Evolutionary conservation across 1,140 invertebrate genomes (phyloP).

Genomic region (Arion vulgaris): DNA sequence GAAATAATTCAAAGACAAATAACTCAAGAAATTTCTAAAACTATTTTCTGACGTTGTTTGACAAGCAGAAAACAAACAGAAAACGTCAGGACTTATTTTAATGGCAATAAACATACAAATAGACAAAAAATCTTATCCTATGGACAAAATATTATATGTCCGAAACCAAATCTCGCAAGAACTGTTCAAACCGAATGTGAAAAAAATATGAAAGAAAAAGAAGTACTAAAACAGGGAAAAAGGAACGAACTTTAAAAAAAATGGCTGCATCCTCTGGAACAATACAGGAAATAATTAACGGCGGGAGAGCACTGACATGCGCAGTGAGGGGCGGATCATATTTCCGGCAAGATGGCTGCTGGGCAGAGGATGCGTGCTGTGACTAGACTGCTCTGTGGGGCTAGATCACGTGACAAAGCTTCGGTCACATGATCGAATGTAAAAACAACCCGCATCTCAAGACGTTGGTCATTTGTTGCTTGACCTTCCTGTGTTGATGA

Average conservation of each 20-base stretch:
- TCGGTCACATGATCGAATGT: constrained; percentile 7
- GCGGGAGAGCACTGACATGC: constrained; percentile 30
- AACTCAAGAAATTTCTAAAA: too few relatives aligned
- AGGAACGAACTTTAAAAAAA: too few relatives aligned
- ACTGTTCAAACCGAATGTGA: not conserved
- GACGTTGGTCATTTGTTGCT: not conserved
- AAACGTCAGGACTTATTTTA: too few relatives aligned
- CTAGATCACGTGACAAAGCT: constrained; percentile 1
- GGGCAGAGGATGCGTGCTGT: not conserved
- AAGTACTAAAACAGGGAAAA: not conserved
- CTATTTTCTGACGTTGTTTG: too few relatives aligned
- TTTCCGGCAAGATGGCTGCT: constrained; percentile 30
- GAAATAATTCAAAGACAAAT: too few relatives aligned
- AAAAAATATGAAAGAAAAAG: not conserved
- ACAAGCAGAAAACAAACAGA: too few relatives aligned
- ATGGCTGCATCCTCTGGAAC: constrained; percentile 5
- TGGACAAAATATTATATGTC: too few relatives aligned
- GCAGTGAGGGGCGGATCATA: constrained; percentile 30
- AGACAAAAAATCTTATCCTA: too few relatives aligned
- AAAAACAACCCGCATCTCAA: not conserved
- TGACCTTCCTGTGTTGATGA: not conserved
- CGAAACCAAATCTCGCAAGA: not conserved
- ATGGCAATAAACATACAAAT: too few relatives aligned
- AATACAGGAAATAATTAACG: constrained; percentile 31
- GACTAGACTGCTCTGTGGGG: not conserved